These are phyloP conservation scores for Strigops habroptila DNA, from an alignment of 2,113 vertebrate species.

Conservation along the genomic window DNA sequence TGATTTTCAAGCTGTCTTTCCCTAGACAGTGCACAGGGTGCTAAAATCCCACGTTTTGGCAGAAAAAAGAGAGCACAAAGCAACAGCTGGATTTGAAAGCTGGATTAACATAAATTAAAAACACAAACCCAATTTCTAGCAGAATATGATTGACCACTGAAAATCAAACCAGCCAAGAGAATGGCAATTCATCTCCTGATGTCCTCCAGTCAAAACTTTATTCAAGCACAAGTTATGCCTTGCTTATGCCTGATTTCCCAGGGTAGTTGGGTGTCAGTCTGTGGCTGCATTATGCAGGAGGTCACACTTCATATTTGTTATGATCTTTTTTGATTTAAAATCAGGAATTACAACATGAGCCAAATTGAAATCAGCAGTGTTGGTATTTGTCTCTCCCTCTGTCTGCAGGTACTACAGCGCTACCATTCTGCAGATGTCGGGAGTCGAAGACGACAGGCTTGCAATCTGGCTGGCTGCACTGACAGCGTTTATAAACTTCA, in stretches of 20 bases:
- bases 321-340: neutral
- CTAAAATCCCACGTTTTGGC: neutral
- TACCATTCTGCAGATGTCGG: slow-evolving; percentile 98
- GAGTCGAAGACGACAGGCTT: slow-evolving; percentile 88
- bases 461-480: slow-evolving; percentile 95
- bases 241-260: neutral
- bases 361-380: neutral
- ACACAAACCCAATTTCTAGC: neutral
- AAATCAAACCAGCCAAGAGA: neutral
- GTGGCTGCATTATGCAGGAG: neutral
- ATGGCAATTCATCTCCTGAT: neutral
- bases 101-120: neutral
- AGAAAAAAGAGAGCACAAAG: neutral
- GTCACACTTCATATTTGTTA: neutral
- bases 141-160: neutral
- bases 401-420: slow-evolving; percentile 93
- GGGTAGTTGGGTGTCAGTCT: neutral
- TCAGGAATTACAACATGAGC: neutral
- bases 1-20: neutral
- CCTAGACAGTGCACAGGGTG: neutral
- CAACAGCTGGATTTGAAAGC: neutral
- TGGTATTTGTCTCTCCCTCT: neutral
- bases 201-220: neutral
- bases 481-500: slow-evolving; percentile 93
- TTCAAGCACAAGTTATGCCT: neutral